These are phyloP conservation scores for Amitus sp. DNA, from an alignment of 2,888 invertebrate species.

Conservation along the genomic window DNA sequence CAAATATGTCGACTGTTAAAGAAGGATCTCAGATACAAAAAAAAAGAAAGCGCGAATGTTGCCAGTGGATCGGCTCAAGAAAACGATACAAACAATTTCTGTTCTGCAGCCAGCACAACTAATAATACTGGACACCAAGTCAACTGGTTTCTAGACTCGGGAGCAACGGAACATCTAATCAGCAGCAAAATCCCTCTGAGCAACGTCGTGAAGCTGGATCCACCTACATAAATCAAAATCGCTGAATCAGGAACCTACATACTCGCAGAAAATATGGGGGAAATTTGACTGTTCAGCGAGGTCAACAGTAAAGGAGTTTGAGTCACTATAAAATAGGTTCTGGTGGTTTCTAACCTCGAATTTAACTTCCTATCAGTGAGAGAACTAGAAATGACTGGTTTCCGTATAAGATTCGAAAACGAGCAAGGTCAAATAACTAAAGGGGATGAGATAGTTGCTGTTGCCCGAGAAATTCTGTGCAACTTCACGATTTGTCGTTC, in stretches of 20 bases:
- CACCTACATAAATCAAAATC: conserved; percentile 35
- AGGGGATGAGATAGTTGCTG: conserved; percentile 17
- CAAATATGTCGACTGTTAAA: too few relatives aligned
- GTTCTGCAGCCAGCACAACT: conserved; percentile 1
- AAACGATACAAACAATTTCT: background rate
- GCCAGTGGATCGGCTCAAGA: background rate
- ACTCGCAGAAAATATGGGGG: background rate
- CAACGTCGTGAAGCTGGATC: conserved; percentile 23
- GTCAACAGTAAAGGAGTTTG: conserved; percentile 2
- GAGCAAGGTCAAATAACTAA: conserved; percentile 36
- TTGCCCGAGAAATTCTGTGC: conserved; percentile 12
- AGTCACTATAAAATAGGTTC: conserved; percentile 14
- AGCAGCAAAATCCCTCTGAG: conserved; percentile 9
- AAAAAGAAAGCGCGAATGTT: background rate
- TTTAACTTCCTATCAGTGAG: conserved; percentile 42
- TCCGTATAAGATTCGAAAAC: conserved; percentile 41
- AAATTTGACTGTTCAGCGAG: background rate
- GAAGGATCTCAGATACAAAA: conserved; percentile 1
- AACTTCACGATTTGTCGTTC: conserved; percentile 2
- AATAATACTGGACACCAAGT: background rate
- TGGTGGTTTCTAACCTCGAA: conserved; percentile 31
- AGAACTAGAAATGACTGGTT: conserved; percentile 41
- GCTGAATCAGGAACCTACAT: conserved; percentile 34
- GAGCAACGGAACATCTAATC: too few relatives aligned
- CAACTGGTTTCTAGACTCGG: conserved; percentile 41